Evolutionary conservation across 2,113 vertebrate species (phyloP).

Genomic region (Planiliza haematocheilus): DNA sequence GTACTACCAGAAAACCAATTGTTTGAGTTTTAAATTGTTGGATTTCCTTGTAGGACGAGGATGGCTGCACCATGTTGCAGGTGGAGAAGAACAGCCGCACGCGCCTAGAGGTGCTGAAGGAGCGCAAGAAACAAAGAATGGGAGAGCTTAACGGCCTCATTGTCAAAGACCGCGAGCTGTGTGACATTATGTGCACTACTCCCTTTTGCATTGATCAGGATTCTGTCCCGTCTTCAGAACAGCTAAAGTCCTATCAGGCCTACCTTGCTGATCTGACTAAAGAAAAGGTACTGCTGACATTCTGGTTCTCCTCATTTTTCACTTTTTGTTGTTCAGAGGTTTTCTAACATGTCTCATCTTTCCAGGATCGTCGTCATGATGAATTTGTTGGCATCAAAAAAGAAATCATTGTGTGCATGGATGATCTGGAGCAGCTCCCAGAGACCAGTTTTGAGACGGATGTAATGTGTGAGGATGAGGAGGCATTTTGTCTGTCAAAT

Average conservation of each 20-base stretch:
- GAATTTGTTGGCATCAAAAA: constrained; percentile 87
- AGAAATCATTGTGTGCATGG: constrained; percentile 89
- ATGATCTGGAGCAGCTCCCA: constrained; percentile 88
- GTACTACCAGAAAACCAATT: background rate
- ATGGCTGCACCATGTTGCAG: constrained; percentile 88
- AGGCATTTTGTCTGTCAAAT: constrained; percentile 89
- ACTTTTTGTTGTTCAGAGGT: background rate
- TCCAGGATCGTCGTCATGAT: constrained; percentile 84
- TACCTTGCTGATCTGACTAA: constrained; percentile 81
- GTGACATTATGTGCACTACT: constrained; percentile 85
- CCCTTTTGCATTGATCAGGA: constrained; percentile 69
- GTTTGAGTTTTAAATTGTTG: constrained; percentile 12
- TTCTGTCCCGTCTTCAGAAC: constrained; percentile 84
- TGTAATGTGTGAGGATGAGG: constrained; percentile 89
- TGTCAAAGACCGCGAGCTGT: constrained; percentile 87
- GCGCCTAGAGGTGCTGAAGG: constrained; percentile 84
- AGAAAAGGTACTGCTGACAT: constrained; percentile 83
- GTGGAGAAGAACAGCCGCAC: constrained; percentile 90
- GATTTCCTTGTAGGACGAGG: constrained; percentile 79
- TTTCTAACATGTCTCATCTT: background rate
- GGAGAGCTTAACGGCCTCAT: constrained; percentile 86
- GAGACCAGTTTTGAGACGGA: constrained; percentile 92
- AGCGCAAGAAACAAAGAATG: constrained; percentile 89
- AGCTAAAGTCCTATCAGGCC: constrained; percentile 84
- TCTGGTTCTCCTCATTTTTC: background rate